Evolutionary conservation across 2,888 invertebrate genomes (phyloP).

Genomic region (Platycheirus rosarum): DNA sequence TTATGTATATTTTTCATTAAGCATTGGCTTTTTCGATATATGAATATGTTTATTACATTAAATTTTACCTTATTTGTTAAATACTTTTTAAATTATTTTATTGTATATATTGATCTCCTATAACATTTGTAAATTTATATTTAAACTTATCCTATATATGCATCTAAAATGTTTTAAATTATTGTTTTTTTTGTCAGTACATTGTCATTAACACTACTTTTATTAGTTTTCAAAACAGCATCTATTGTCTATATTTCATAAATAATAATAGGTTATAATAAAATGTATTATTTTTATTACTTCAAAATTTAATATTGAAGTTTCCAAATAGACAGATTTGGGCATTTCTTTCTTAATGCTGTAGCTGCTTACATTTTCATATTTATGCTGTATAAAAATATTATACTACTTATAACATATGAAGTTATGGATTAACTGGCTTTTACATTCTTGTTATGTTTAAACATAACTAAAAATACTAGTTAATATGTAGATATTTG

Average conservation of each 20-base stretch:
- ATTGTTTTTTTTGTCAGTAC: conserved; percentile 61
- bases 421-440: conserved; percentile 51
- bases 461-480: conserved; percentile 51
- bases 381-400: conserved; percentile 65
- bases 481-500: conserved; percentile 53
- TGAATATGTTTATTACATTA: no score
- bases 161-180: conserved; percentile 55
- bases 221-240: no score
- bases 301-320: no score
- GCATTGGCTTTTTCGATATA: no score
- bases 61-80: no score
- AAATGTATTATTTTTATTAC: no score
- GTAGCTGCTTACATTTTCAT: conserved; percentile 31
- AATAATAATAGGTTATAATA: no score
- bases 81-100: conserved; percentile 27
- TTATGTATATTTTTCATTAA: no score
- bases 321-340: conserved; percentile 44
- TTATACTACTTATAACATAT: conserved; percentile 57
- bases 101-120: conserved; percentile 29
- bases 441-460: conserved; percentile 28
- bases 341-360: conserved; percentile 26
- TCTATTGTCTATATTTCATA: no score
- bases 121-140: conserved; percentile 55
- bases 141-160: conserved; percentile 46
- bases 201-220: conserved; percentile 32